These are phyloP conservation scores for Penelope pileata DNA, from an alignment of 2,113 vertebrate genomes.

Conservation along the genomic window DNA sequence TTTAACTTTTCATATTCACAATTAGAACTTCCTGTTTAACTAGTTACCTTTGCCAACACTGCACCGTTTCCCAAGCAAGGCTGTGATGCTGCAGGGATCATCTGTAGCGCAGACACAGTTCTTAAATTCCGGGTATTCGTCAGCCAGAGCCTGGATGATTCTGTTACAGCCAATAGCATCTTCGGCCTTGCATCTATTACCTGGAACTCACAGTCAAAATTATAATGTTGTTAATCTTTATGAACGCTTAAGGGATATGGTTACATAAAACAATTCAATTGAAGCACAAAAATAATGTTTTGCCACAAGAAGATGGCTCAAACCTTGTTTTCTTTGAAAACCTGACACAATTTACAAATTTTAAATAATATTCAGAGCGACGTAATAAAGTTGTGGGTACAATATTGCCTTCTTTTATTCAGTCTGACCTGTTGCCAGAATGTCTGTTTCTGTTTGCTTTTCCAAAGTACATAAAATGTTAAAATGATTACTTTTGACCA, in stretches of 20 bases:
- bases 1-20: background rate
- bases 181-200: slow-evolving; percentile 80
- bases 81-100: slow-evolving; percentile 73
- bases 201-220: slow-evolving; percentile 74
- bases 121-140: slow-evolving; percentile 75
- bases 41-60: slow-evolving; percentile 79
- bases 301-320: background rate
- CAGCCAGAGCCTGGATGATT: slow-evolving; percentile 76
- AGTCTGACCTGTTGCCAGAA: background rate
- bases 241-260: background rate
- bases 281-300: background rate
- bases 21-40: background rate
- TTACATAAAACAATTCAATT: slow-evolving; percentile 38
- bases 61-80: slow-evolving; percentile 77
- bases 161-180: slow-evolving; percentile 77
- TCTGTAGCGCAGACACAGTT: slow-evolving; percentile 81
- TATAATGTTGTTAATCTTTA: slow-evolving; percentile 18
- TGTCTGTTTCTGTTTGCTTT: background rate
- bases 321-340: background rate
- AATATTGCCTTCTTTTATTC: background rate
- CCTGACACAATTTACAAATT: background rate
- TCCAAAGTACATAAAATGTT: background rate
- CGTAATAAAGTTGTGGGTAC: background rate
- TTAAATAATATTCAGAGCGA: background rate
- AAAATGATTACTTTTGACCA: background rate